A percentile compares a stretch with the other conserved stretches of the same genome.
Conservation (phyloP, 2,113 vertebrate species). For the Bambusicola thoracicus region DNA sequence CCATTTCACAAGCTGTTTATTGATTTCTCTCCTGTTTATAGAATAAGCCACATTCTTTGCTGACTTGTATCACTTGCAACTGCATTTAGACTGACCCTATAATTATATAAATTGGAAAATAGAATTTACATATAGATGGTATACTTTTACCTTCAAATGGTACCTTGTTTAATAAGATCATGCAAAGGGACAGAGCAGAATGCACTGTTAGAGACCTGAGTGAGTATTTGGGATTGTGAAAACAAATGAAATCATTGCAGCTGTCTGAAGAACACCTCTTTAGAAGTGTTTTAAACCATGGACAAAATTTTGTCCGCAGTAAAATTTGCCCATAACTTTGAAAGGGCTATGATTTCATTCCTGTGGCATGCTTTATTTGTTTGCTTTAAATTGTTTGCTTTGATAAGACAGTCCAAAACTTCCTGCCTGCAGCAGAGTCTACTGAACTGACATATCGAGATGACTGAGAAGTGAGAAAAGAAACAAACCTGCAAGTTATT, state of each 20-base stretch:
- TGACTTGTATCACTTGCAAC: not conserved
- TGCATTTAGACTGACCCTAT: not conserved
- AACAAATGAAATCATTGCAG: not conserved
- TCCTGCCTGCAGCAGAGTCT: not conserved
- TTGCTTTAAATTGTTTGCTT: not conserved
- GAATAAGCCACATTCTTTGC: not conserved
- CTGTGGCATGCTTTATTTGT: not conserved
- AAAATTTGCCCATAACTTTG: not conserved
- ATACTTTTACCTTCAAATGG: not conserved
- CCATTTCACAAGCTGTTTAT: constrained; percentile 1
- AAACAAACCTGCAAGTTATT: not conserved
- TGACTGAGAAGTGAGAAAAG: not conserved
- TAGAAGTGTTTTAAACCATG: not conserved
- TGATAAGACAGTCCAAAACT: not conserved
- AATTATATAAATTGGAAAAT: not conserved
- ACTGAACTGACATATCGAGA: not conserved
- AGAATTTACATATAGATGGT: not conserved
- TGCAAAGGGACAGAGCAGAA: not conserved
- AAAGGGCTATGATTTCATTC: not conserved
- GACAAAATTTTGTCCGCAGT: not conserved
- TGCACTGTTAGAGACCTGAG: not conserved
- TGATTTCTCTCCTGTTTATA: constrained; percentile 11
- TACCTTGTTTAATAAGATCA: not conserved
- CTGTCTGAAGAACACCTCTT: not conserved
- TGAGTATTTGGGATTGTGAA: not conserved